Evolutionary conservation across 2,113 vertebrate genomes (phyloP).

Genomic region (Planiliza haematocheilus): DNA sequence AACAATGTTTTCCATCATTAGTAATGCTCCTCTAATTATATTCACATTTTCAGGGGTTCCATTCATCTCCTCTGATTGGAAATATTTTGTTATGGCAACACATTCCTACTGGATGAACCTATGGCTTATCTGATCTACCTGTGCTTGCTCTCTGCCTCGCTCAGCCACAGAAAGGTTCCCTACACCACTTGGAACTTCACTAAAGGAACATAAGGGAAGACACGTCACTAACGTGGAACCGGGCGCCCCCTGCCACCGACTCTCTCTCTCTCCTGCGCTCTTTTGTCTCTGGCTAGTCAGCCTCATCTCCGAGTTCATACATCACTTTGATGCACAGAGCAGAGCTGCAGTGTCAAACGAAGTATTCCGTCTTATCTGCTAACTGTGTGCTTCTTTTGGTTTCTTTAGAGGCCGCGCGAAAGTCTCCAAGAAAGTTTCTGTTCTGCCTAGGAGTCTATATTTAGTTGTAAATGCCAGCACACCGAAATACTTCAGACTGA

Average conservation of each 20-base stretch:
- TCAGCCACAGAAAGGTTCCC: constrained; percentile 3
- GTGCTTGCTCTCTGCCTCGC: too few species aligned
- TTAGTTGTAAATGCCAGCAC: background rate
- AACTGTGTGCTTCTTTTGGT: background rate
- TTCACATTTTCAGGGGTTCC: background rate
- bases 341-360: background rate
- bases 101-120: too few species aligned
- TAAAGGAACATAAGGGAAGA: background rate
- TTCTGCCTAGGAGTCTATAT: background rate
- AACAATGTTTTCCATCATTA: too few species aligned
- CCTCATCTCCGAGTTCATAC: constrained; percentile 3
- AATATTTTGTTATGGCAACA: background rate
- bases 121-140: too few species aligned
- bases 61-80: background rate
- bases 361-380: background rate
- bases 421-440: background rate
- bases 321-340: constrained; percentile 19
- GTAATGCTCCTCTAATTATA: too few species aligned
- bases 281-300: constrained; percentile 10
- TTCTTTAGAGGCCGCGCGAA: background rate
- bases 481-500: background rate
- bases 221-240: background rate
- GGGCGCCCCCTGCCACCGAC: background rate
- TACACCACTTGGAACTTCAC: background rate
- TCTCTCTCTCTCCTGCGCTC: background rate